Evolutionary conservation across 92 coral and sea anemone species (phyloP), one percentile per base, ranked within the genome.

Genomic region (Parazoanthus darwini): DNA sequence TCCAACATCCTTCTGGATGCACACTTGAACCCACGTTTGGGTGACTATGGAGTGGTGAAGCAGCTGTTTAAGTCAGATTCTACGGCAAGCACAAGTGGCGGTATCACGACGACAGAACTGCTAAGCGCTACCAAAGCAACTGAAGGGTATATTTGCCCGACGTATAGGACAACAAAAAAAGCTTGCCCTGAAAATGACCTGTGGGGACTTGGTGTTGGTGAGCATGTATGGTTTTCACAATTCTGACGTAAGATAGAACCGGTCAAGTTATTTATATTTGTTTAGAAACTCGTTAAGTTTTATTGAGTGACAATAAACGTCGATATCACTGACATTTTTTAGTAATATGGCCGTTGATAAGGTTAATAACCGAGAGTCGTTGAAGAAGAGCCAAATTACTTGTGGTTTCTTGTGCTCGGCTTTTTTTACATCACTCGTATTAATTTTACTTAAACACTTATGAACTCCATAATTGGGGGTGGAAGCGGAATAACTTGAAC

Each of bases 151-250:
- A 26, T 83, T 6, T 83, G 87, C 74, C 87, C 87, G 44, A 46
- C 71, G 15, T 83, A 83, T 35, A 46, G 78, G 3, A 18, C 42
- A 2, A 68, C 65, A 43, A 83, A 46, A 83, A 8, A 83, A 0
- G 23, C 87, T 13, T 8, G 39, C 9, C 78, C 16, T 83, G 79
- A 83, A 83, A 83, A 70, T 83, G 87, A 83, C 67, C 79, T 83
- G 7, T 83, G 87, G 87, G 87, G 87, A 83, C 79, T 83, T 48
- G 87, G 87, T 44, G 87, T 83, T 6, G 87, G 87, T 83, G 44
- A 38, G 87, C 9, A 18, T 25, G 23, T 39, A 1, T 2, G 1
- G 43, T 37, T 39, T 74, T 75, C 46, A 8, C 23, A 54, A 54
- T 38, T 75, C 25, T 20, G 79, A 18, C 29, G 39, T 72, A 72